Evolutionary conservation across 2,113 vertebrate genomes (phyloP), one percentile per base, ranked within the genome.

Genomic region (Plecturocebus donacophilus): DNA sequence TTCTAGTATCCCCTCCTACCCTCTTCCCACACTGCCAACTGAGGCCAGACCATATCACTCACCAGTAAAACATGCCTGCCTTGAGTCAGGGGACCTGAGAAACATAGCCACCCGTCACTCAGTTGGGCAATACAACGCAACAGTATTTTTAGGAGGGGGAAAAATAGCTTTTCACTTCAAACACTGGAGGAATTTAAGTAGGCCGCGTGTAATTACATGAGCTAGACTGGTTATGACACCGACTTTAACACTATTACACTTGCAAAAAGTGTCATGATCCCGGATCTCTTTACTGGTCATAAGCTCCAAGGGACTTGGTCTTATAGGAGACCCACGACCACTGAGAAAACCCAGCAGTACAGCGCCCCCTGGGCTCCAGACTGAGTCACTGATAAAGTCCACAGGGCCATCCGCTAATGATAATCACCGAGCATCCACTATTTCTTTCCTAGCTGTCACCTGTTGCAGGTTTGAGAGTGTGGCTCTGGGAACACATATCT

Each of bases 151-250:
- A 98, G 96, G 96, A 91, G 81, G 90, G 84, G 58, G 91, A 90
- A 95, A 95, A 96, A 96, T 79, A 92, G 73, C 97, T 97, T 97
- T 98, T 97, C 96, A 97, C 96, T 96, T 98, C 95, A 96, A 96
- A 97, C 64, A 64, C 95, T 82, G 45, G 38, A 94, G 93, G 97
- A 97, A 97, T 95, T 91, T 93, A 83, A 81, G 77, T 25, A 98
- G 83, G 76, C 91, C 73, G 66, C 96, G 9, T 82, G 97, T 64
- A 56, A 20, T 4, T 96, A 97, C 97, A 85, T 92, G 91, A 94
- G 85, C 93, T 45, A 93, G 91, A 92, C 38, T 93, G 87, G 35
- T 87, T 93, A 89, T 91, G 91, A 93, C 75, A 85, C 75, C 16
- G 19, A 79, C 94, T 95, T 97, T 94, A 93, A 97, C 96, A 96